Conservation (phyloP, 1,140 invertebrate genomes). For the Diabrotica undecimpunctata region DNA sequence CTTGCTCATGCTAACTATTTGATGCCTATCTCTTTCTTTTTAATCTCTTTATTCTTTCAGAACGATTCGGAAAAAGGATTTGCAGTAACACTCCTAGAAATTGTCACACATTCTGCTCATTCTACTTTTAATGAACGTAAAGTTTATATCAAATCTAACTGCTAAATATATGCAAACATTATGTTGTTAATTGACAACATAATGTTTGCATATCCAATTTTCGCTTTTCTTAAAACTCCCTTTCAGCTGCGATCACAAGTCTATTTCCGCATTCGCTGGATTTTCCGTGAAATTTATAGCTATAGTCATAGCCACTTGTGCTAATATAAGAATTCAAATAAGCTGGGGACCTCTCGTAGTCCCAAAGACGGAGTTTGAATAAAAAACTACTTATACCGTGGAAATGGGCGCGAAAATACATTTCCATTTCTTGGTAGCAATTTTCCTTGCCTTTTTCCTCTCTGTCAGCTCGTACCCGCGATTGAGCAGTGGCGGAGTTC, state of each 20-base stretch:
- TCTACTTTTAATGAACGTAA: no score
- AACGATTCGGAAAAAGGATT: no score
- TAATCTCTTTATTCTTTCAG: no score
- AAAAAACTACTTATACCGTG: conserved; percentile 22
- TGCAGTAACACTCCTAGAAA: no score
- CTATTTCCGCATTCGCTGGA: not conserved
- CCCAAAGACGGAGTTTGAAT: conserved; percentile 14
- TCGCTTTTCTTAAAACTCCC: no score
- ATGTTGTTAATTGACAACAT: no score
- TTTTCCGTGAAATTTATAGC: conserved; percentile 2
- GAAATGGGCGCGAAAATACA: conserved; percentile 16
- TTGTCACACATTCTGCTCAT: no score
- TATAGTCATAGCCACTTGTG: conserved; percentile 7
- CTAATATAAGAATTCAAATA: conserved; percentile 20
- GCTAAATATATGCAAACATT: no score
- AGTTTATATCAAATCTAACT: no score
- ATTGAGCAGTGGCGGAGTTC: not conserved
- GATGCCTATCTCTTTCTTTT: no score
- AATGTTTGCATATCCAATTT: no score
- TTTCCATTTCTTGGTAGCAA: conserved; percentile 16
- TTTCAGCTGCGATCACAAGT: not conserved
- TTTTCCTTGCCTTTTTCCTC: conserved; percentile 8
- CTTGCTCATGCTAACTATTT: no score
- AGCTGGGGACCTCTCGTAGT: conserved; percentile 3
- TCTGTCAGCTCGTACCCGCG: not conserved